Base-by-base conservation (phyloP, 2,113 vertebrate species). In the Sprattus sprattus region DNA sequence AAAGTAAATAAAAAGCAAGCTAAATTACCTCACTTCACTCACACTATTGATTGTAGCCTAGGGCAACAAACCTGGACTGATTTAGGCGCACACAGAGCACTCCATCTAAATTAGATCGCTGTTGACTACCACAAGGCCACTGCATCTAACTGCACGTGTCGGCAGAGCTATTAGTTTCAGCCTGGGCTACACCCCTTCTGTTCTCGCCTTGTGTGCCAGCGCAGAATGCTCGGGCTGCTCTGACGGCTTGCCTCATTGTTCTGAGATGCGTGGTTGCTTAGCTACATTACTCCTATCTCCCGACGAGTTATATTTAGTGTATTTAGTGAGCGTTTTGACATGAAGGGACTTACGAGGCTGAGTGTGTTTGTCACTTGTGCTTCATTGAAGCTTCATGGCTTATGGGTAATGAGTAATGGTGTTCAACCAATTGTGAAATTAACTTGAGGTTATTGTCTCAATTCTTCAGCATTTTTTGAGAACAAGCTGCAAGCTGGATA, bases 61-160 rank as follows among this genome's bases (percentile, higher is more conserved):
- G 82, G 85, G 84, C 84, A 84, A 85, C 81, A 86, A 54, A 82
- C 39, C 46, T 2, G 44, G 64, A 71, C 44, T 71, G 60, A 28
- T 71, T 45, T 25, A 47, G 75, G 75, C 16, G 10, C 8, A 44
- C 81, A 47, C 47, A 16, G 50, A 44, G 60, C 84, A 71, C 82
- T 87, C 84, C 64, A 52, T 89, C 75, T 89, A 49, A 85, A 87
- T 86, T 83, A 86, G 46, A 85, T 75, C 20, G 78, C 44, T 83
- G 75, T 81, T 18, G 11, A 60, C 75, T 83, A 16, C n/a, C 9
- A 15, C 60, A 85, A 81, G 47, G 44, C 83, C 71, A 71, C 64
- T 10, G 25, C 22, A 22, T 64, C 57, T 22, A 39, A 64, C 6
- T 64, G 57, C 64, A 71, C 64, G 8, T 71, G 32, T 8, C 25